A percentile compares a stretch with the other conserved stretches of the same genome.
These are phyloP conservation scores for Colostygia pectinataria DNA, from an alignment of 2,888 invertebrate species.

Conservation along the genomic window DNA sequence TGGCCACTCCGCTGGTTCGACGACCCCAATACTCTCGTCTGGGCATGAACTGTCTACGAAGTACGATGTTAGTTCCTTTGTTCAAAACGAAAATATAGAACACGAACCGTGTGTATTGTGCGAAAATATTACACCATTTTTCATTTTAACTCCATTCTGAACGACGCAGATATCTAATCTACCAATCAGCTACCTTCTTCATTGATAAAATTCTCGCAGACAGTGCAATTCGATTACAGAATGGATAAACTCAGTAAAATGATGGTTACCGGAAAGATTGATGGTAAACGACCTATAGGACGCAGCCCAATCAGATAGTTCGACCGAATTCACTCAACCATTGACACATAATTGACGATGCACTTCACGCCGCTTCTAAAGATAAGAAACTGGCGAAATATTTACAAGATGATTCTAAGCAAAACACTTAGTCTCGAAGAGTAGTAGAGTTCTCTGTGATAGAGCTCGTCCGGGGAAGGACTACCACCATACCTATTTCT, in stretches of 20 bases:
- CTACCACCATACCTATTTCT: no score
- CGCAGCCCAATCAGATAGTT: no score
- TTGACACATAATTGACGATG: no score
- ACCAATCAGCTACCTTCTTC: conserved; percentile 1
- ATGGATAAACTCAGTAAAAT: neutral
- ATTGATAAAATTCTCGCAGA: conserved; percentile 7
- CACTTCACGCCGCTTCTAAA: no score
- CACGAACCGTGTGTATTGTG: conserved; percentile 21
- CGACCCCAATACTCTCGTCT: conserved; percentile 25
- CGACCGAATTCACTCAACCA: no score
- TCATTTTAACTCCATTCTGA: conserved; percentile 19
- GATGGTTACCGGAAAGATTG: no score
- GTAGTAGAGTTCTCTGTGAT: no score
- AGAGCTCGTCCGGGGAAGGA: no score
- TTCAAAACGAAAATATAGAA: conserved; percentile 26
- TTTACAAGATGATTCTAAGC: no score
- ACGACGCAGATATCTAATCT: neutral
- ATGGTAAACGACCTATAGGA: no score
- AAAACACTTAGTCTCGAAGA: no score
- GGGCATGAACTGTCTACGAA: conserved; percentile 25
- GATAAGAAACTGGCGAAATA: no score
- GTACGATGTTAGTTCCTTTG: conserved; percentile 29
- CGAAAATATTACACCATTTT: conserved; percentile 18
- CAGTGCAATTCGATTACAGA: conserved; percentile 14
- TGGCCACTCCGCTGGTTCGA: conserved; percentile 25